These are phyloP conservation scores for Monoplex corrugatus DNA, from an alignment of 2,888 invertebrate species.

Conservation along the genomic window DNA sequence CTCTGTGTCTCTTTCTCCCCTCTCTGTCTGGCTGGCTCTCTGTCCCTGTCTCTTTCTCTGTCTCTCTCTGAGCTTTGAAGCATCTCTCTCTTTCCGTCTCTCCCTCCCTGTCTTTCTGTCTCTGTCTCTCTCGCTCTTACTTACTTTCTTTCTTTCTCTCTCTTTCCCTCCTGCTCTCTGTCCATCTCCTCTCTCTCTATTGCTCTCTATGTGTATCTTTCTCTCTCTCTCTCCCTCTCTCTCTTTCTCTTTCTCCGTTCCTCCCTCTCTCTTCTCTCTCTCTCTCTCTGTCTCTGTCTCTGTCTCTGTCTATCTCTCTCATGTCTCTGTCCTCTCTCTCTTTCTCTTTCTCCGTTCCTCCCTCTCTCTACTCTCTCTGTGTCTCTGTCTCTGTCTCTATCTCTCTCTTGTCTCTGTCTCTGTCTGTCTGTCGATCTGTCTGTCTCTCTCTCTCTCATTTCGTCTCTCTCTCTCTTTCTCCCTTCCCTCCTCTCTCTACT, in stretches of 20 bases:
- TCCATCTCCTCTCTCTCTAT: too few species aligned
- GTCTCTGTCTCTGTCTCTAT: background rate
- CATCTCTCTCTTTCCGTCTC: background rate
- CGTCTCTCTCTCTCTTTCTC: background rate
- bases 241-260: background rate
- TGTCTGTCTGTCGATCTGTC: background rate
- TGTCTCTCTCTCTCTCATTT: background rate
- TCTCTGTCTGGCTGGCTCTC: background rate
- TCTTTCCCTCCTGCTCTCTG: background rate
- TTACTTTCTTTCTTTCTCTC: background rate
- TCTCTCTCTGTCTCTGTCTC: background rate
- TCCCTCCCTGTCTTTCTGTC: background rate
- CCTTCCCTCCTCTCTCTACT: background rate
- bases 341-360: background rate
- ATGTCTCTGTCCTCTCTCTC: too few species aligned
- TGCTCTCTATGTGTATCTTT: too few species aligned
- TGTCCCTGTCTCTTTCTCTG: too few species aligned
- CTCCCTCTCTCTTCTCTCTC: background rate
- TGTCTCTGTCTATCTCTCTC: background rate
- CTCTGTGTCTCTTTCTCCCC: background rate
- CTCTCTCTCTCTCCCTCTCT: too few species aligned
- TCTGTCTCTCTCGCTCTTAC: background rate
- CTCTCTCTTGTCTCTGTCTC: background rate
- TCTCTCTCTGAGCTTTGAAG: too few species aligned
- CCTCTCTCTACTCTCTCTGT: background rate